Evolutionary conservation across 2,113 vertebrate genomes (phyloP).

Genomic region (Opisthocomus hoazin): DNA sequence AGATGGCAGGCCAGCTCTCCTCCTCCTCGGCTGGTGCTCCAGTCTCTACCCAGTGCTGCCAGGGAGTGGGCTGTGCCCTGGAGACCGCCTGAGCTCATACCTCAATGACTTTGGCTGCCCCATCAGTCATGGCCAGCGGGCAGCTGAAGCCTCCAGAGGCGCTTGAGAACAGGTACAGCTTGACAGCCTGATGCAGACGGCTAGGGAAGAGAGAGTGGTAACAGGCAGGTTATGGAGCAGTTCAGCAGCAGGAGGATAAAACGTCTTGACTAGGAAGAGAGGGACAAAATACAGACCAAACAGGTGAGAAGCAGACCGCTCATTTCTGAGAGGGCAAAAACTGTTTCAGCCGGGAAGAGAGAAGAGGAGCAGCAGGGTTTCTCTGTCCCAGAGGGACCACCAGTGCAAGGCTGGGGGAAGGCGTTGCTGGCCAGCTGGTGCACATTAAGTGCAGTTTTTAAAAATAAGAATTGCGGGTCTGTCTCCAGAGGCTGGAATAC

Average conservation of each 20-base stretch:
- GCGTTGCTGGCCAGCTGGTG: background rate
- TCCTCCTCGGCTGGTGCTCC: background rate
- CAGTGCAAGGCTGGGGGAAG: background rate
- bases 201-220: constrained; percentile 52
- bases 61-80: background rate
- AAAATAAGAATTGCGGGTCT: background rate
- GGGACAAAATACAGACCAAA: background rate
- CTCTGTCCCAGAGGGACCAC: background rate
- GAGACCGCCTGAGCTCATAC: constrained; percentile 45
- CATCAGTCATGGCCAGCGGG: constrained; percentile 88
- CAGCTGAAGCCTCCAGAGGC: constrained; percentile 77
- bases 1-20: background rate
- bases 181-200: constrained; percentile 83
- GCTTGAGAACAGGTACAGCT: constrained; percentile 79
- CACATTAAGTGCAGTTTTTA: background rate
- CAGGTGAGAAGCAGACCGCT: background rate
- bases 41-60: background rate
- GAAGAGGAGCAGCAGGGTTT: background rate
- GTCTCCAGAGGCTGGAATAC: background rate
- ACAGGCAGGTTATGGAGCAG: background rate
- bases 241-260: background rate
- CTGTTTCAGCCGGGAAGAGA: background rate
- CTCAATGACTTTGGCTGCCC: constrained; percentile 87
- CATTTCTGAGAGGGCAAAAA: background rate
- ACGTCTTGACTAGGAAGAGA: background rate